These are phyloP conservation scores for Lepisosteus oculatus DNA, from an alignment of 2,113 vertebrate genomes.

Conservation along the genomic window DNA sequence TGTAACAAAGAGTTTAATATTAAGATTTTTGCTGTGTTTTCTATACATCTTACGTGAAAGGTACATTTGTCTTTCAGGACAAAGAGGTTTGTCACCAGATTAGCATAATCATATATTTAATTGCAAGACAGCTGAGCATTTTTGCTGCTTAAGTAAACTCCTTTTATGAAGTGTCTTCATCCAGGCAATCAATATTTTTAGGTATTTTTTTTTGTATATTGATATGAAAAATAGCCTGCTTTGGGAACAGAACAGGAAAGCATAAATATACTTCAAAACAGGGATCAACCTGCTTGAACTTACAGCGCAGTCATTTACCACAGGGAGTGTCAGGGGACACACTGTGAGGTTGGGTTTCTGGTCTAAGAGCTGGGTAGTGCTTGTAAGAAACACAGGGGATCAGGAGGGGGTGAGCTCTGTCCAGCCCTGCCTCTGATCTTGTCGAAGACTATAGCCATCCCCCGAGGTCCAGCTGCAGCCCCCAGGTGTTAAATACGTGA, in stretches of 20 bases:
- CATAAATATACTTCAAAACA: neutral
- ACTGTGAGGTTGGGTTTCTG: constrained; percentile 35
- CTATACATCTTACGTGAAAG: neutral
- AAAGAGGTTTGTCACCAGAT: too few species aligned
- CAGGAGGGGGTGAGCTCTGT: constrained; percentile 8
- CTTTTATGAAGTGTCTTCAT: constrained; percentile 27
- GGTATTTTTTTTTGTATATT: constrained; percentile 16
- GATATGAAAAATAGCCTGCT: constrained; percentile 30
- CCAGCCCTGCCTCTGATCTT: constrained; percentile 54
- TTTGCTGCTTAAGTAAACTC: constrained; percentile 25
- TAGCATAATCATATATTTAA: neutral
- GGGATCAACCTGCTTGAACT: too few species aligned
- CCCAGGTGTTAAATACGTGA: constrained; percentile 89
- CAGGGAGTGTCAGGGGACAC: constrained; percentile 24
- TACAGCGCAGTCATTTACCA: constrained; percentile 15
- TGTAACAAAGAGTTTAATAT: too few species aligned
- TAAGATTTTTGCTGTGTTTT: neutral
- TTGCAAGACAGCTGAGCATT: constrained; percentile 5
- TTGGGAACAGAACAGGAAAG: accelerated
- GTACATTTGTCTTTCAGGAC: too few species aligned
- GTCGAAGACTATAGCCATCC: constrained; percentile 51
- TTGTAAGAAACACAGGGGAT: constrained; percentile 19
- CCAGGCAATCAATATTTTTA: constrained; percentile 30
- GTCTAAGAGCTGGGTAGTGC: constrained; percentile 6
- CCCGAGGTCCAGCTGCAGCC: constrained; percentile 68